Conservation (phyloP, 2,888 invertebrate genomes). For the Elmis aenea region DNA sequence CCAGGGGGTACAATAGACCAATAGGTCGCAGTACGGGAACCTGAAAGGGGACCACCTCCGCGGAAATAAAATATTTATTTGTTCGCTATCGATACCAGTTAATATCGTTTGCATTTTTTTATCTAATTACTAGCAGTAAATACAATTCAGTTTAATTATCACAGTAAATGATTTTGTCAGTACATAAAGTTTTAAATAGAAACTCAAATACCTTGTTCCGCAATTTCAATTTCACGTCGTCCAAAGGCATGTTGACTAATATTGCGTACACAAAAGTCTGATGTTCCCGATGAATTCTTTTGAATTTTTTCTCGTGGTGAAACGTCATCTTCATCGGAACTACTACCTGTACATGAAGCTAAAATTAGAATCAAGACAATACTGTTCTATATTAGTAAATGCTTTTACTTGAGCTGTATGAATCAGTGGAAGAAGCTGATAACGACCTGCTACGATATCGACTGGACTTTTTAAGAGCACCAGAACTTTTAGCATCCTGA, state of each 20-base stretch:
- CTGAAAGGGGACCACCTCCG: too few relatives aligned
- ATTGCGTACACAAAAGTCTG: constrained; percentile 92
- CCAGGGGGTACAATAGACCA: too few relatives aligned
- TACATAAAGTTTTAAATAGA: too few relatives aligned
- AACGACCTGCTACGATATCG: constrained; percentile 85
- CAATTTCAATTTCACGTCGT: constrained; percentile 93
- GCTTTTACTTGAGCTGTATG: constrained; percentile 86
- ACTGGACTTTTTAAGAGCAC: constrained; percentile 81
- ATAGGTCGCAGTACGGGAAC: too few relatives aligned
- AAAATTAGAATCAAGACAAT: constrained; percentile 8
- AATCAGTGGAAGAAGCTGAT: constrained; percentile 92
- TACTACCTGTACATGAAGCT: constrained; percentile 68
- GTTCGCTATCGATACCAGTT: too few relatives aligned
- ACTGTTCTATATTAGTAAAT: neutral
- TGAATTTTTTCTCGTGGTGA: constrained; percentile 92
- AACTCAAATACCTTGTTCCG: constrained; percentile 70
- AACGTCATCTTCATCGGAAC: constrained; percentile 90
- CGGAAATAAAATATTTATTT: too few relatives aligned
- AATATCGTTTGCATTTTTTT: too few relatives aligned
- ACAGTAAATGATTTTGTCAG: constrained; percentile 6
- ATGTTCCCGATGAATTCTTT: constrained; percentile 75
- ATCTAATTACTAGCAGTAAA: too few relatives aligned
- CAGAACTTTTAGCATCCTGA: constrained; percentile 58
- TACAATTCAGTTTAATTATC: too few relatives aligned
- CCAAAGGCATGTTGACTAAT: constrained; percentile 92